Evolutionary conservation across 2,888 invertebrate genomes (phyloP).

Genomic region (Microchrysa polita): DNA sequence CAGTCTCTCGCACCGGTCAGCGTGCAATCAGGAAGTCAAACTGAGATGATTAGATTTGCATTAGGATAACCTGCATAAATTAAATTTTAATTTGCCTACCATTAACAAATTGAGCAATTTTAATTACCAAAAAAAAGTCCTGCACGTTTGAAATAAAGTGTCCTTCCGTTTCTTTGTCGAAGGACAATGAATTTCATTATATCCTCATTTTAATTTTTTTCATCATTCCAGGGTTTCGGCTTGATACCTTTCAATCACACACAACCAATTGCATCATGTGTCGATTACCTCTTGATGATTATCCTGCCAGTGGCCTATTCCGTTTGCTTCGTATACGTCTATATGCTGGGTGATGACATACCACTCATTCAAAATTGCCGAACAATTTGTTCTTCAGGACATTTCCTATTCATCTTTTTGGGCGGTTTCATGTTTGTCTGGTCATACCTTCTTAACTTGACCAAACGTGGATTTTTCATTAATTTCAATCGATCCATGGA

Average conservation of each 20-base stretch:
- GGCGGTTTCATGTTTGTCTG: constrained; percentile 59
- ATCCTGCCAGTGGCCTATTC: constrained; percentile 57
- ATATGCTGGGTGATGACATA: constrained; percentile 50
- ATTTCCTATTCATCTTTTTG: constrained; percentile 57
- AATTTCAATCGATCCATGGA: constrained; percentile 56
- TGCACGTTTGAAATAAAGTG: no score
- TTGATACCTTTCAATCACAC: constrained; percentile 59
- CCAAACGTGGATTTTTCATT: constrained; percentile 58
- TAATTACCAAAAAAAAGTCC: no score
- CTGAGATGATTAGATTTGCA: no score
- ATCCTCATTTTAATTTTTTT: no score
- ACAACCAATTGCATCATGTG: constrained; percentile 50
- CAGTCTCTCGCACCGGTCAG: no score
- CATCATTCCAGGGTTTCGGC: constrained; percentile 56
- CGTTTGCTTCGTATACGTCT: constrained; percentile 53
- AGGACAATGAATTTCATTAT: no score
- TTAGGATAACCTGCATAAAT: no score
- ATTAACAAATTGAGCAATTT: background rate
- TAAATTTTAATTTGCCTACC: background rate
- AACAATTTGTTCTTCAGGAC: constrained; percentile 58
- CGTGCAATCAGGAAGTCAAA: no score
- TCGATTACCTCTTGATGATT: constrained; percentile 58
- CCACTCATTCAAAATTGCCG: constrained; percentile 53
- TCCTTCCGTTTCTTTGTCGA: no score
- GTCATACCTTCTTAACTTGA: constrained; percentile 55